These are phyloP conservation scores for Fragum sueziense DNA, from an alignment of 2,888 invertebrate genomes.

Conservation along the genomic window DNA sequence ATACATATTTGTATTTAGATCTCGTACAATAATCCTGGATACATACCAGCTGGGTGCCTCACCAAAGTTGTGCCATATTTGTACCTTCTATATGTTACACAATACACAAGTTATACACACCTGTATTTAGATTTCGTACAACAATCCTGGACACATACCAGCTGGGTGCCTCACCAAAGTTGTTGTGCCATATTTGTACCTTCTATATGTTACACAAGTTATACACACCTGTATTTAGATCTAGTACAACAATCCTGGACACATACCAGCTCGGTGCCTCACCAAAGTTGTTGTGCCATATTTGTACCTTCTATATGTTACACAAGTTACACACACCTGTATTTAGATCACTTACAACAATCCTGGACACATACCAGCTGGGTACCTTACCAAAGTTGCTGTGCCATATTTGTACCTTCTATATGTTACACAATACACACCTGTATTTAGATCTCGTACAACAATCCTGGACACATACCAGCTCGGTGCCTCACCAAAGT, in stretches of 20 bases:
- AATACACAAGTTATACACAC: too few species aligned
- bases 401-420: conserved; percentile 82
- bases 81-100: conserved; percentile 81
- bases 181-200: conserved; percentile 83
- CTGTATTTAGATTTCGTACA: conserved; percentile 79
- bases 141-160: conserved; percentile 82
- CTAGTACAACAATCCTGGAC: conserved; percentile 79
- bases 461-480: conserved; percentile 82
- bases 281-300: conserved; percentile 83
- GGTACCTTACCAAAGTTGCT: conserved; percentile 81
- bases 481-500: conserved; percentile 80
- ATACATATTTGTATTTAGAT: conserved; percentile 79
- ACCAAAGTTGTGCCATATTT: conserved; percentile 82
- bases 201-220: conserved; percentile 80
- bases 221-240: conserved; percentile 80
- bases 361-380: conserved; percentile 81
- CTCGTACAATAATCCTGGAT: conserved; percentile 79
- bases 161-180: conserved; percentile 80
- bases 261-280: conserved; percentile 82
- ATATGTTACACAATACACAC: conserved; percentile 68
- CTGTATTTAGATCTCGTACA: conserved; percentile 80
- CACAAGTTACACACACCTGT: conserved; percentile 73
- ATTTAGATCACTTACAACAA: conserved; percentile 80
- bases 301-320: conserved; percentile 80
- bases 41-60: conserved; percentile 82